Percentiles rank a stretch among this genome's conserved stretches.
These are phyloP conservation scores for Candoia aspera DNA, from an alignment of 2,113 vertebrate genomes.

Conservation along the genomic window DNA sequence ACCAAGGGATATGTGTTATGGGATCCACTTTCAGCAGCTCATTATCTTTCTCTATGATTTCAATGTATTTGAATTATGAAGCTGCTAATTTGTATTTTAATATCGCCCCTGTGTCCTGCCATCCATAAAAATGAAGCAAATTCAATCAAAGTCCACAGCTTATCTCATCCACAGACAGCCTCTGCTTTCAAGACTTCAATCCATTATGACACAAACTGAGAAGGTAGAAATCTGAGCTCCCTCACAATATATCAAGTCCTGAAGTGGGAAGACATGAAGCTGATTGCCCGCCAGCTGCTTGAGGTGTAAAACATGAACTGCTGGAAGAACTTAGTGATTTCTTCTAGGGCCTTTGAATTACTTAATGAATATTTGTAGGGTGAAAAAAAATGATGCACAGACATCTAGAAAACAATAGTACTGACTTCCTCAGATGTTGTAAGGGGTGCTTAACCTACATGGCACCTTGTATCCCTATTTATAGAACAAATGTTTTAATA, in stretches of 20 bases:
- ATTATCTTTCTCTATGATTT: conserved; percentile 60
- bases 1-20: neutral
- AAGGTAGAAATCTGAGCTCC: conserved; percentile 53
- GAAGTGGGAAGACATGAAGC: conserved; percentile 42
- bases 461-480: neutral
- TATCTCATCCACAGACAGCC: conserved; percentile 51
- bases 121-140: conserved; percentile 63
- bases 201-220: neutral
- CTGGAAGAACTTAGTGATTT: conserved; percentile 42
- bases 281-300: conserved; percentile 43
- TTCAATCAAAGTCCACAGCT: conserved; percentile 63
- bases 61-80: conserved; percentile 55
- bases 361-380: conserved; percentile 54
- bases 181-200: conserved; percentile 37
- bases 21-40: conserved; percentile 17
- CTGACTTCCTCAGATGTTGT: neutral
- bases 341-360: conserved; percentile 57
- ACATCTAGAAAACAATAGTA: neutral
- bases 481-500: neutral
- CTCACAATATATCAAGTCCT: conserved; percentile 48
- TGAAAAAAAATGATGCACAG: conserved; percentile 40
- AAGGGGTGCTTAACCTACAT: neutral
- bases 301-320: conserved; percentile 36
- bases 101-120: conserved; percentile 63
- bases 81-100: conserved; percentile 69